Percentiles rank a stretch among this genome's conserved stretches.
These are phyloP conservation scores for Suricata suricatta DNA, from an alignment of 2,113 vertebrate species.

Conservation along the genomic window DNA sequence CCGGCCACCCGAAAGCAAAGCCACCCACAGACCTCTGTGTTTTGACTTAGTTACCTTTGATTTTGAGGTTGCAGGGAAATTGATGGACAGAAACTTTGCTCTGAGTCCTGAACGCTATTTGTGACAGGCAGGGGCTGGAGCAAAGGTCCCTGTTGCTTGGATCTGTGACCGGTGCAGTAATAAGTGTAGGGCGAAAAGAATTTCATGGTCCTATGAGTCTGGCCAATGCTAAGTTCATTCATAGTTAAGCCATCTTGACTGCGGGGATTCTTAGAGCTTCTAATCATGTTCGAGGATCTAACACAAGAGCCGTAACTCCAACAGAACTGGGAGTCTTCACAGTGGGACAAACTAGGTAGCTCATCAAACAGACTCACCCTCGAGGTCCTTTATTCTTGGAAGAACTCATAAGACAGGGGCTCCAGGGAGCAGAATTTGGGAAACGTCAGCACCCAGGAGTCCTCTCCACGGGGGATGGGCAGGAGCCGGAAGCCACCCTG, in stretches of 20 bases:
- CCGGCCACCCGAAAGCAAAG: not conserved
- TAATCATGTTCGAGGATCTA: not conserved
- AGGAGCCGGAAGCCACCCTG: not conserved
- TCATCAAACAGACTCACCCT: not conserved
- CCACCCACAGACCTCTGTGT: not conserved
- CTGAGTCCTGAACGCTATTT: not conserved
- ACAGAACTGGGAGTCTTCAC: not conserved
- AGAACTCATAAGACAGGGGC: not conserved
- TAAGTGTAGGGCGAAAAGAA: not conserved
- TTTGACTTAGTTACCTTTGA: not conserved
- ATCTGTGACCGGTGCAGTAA: not conserved
- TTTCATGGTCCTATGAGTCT: not conserved
- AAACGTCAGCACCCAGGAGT: not conserved
- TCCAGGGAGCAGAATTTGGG: not conserved
- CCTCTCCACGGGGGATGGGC: not conserved
- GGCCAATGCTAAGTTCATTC: not conserved
- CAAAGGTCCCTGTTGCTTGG: not conserved
- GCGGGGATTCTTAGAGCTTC: not conserved
- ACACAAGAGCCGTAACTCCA: not conserved
- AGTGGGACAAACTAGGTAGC: not conserved
- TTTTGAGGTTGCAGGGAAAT: not conserved
- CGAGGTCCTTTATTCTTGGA: not conserved
- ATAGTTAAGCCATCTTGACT: not conserved
- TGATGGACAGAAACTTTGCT: not conserved
- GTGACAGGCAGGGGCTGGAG: not conserved